Conservation (phyloP, 2,113 vertebrate genomes). For the Tragelaphus buxtoni region DNA sequence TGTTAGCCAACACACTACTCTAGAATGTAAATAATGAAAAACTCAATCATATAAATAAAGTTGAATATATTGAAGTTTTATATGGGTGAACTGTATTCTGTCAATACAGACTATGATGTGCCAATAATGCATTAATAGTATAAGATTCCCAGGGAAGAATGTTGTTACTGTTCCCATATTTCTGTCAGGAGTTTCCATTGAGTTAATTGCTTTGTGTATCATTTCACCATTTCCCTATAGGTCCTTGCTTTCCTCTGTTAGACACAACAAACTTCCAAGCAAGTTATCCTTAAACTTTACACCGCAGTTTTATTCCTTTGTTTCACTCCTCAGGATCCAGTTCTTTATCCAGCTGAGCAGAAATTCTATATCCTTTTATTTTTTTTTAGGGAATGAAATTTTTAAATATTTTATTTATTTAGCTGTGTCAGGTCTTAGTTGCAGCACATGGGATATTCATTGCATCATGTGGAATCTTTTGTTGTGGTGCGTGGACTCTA, state of each 20-base stretch:
- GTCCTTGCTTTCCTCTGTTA: not conserved
- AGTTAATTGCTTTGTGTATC: not conserved
- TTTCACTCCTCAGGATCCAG: not conserved
- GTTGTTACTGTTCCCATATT: too few relatives aligned
- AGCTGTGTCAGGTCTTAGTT: not conserved
- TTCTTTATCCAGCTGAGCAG: not conserved
- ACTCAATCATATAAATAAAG: not conserved
- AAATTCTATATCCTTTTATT: not conserved
- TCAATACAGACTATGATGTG: not conserved
- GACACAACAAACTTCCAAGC: not conserved
- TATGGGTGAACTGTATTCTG: not conserved
- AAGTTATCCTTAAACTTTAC: not conserved
- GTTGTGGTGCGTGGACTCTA: not conserved
- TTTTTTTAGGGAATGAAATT: not conserved
- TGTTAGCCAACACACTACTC: not conserved
- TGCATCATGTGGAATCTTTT: not conserved
- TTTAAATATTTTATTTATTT: not conserved
- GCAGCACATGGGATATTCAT: not conserved
- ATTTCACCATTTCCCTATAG: not conserved
- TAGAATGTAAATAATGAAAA: not conserved
- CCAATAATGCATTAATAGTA: not conserved
- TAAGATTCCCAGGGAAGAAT: not conserved
- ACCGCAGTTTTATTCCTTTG: not conserved
- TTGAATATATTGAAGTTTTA: not conserved
- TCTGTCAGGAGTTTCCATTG: not conserved